Base-by-base conservation (phyloP, 2,797 vertebrate genomes). In the Hapalemur alaotrensis region DNA sequence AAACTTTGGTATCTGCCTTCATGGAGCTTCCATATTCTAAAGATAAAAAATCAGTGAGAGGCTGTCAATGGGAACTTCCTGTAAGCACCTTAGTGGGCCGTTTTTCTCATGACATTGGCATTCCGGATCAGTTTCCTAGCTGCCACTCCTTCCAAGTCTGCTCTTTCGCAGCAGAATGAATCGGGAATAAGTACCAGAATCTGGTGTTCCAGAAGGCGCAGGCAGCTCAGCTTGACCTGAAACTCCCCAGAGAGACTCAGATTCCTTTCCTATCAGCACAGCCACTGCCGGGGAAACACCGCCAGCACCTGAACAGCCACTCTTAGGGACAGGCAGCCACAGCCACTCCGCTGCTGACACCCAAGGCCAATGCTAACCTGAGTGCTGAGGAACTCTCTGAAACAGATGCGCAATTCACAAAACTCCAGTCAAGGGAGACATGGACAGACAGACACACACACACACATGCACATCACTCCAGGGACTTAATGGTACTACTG, bases 361-460 rank as follows among this genome's bases (percentile, higher is more conserved):
- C 95, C 83, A 87, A 95, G 81, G 84, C 14, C 93, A 97, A 32
- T 25, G 41, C 83, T 25, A 61, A 65, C 65, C 43, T 43, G 79
- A 87, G 78, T 69, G 70, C 88, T 69, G 18, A 86, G 83, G 90
- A 87, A 30, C 59, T 28, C 18, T 30, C 85, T 82, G 95, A 94
- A 48, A 76, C 7, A 97, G 79, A 93, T 3, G 4, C 22, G 43
- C 20, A 10, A 17, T n/a, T 72, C 76, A 48, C 18, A 61, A 87
- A 93, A 95, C 79, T 23, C 22, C 63, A 38, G 32, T 89, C 73
- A 67, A 97, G 95, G 80, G 72, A 97, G 96, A 78, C 35, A 84
- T 67, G 91, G 4, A 11, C 0, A 30, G 38, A 43, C 43, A 8
- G 43, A 43, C 43, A 46, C 43, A 12, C 43, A 46, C 43, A 0